Conservation (phyloP, 1,140 invertebrate species). For the Lycorma delicatula region DNA sequence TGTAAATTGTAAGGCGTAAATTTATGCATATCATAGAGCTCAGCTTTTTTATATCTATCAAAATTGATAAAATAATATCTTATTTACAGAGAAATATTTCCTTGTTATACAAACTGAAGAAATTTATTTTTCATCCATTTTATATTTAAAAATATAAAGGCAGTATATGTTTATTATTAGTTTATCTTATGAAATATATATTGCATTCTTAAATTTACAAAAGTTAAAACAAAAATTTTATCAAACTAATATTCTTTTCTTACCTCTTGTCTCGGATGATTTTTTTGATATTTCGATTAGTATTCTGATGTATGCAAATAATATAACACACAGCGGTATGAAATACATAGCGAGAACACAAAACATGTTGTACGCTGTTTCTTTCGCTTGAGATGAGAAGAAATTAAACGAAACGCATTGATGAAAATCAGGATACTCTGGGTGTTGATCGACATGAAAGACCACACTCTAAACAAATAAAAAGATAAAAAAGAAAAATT, state of each 20-base stretch:
- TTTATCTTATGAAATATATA: too few relatives aligned
- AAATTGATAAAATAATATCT: too few relatives aligned
- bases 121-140: too few relatives aligned
- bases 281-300: conserved; percentile 62
- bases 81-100: too few relatives aligned
- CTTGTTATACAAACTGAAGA: too few relatives aligned
- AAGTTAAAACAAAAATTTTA: not conserved
- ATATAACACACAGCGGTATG: conserved; percentile 62
- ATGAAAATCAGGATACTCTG: conserved; percentile 51
- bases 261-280: conserved; percentile 44
- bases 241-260: conserved; percentile 27
- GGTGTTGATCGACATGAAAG: conserved; percentile 60
- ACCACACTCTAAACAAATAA: conserved; percentile 55
- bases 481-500: too few relatives aligned
- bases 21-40: too few relatives aligned
- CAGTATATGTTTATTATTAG: too few relatives aligned
- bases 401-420: conserved; percentile 74
- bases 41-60: too few relatives aligned
- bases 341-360: conserved; percentile 68
- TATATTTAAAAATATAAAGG: too few relatives aligned
- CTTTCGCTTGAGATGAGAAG: conserved; percentile 49
- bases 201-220: too few relatives aligned
- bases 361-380: conserved; percentile 67
- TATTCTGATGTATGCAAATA: conserved; percentile 62
- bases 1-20: too few relatives aligned